Evolutionary conservation across 1,140 invertebrate genomes (phyloP).

Genomic region (Brachionus angularis): DNA sequence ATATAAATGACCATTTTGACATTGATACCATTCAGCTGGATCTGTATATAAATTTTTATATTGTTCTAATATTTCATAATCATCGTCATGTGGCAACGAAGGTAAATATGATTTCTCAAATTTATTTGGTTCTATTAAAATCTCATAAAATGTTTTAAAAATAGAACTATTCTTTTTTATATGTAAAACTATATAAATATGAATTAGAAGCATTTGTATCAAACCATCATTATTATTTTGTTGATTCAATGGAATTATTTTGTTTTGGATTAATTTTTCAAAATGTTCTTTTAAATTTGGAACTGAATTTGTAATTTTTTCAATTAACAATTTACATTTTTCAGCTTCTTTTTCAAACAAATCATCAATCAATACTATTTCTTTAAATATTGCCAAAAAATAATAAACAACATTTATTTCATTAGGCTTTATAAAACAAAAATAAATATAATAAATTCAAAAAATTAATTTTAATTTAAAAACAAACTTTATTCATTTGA

Average conservation of each 20-base stretch:
- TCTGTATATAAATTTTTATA: constrained; percentile 44
- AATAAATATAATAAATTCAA: too few species aligned
- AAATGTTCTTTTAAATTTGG: constrained; percentile 1
- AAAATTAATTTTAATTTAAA: too few species aligned
- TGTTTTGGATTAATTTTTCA: not conserved
- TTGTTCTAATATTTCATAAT: constrained; percentile 45
- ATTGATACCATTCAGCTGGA: constrained; percentile 46
- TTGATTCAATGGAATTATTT: not conserved
- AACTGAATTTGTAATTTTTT: not conserved
- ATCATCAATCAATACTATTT: not conserved
- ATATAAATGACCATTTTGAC: constrained; percentile 52
- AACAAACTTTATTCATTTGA: too few species aligned
- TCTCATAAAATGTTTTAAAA: not conserved
- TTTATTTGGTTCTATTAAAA: not conserved
- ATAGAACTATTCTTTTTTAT: not conserved
- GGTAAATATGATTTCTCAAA: constrained; percentile 35
- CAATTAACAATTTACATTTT: constrained; percentile 14
- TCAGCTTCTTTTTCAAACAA: not conserved
- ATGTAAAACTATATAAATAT: not conserved
- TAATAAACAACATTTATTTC: not conserved
- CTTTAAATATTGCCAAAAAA: constrained; percentile 6
- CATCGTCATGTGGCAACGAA: constrained; percentile 45
- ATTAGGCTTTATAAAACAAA: not conserved
- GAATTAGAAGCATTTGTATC: constrained; percentile 19
- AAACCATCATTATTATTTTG: not conserved